Conservation (phyloP, 1,140 invertebrate species). For the Cotesia glomerata region DNA sequence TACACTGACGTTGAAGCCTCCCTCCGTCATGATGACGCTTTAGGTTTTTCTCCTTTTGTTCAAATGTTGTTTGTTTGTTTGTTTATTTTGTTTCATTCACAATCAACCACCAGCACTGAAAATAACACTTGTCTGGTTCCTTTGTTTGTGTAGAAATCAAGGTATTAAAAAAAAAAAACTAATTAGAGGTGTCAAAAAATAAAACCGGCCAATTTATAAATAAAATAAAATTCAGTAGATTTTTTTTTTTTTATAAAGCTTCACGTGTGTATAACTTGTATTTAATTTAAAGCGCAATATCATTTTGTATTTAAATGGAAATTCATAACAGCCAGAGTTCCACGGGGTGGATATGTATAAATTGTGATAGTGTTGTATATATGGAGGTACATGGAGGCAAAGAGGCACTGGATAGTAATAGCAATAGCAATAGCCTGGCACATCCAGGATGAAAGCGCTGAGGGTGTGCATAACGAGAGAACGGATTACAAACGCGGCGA, state of each 20-base stretch:
- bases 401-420: not conserved
- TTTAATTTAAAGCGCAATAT: constrained; percentile 39
- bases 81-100: not conserved
- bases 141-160: constrained; percentile 14
- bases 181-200: not conserved
- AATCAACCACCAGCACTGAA: not conserved
- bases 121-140: not conserved
- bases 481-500: not conserved
- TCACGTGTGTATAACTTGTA: constrained; percentile 37
- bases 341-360: not conserved
- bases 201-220: not conserved
- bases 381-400: constrained; percentile 31
- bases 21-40: constrained; percentile 45
- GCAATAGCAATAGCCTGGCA: no score
- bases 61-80: no score
- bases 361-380: not conserved
- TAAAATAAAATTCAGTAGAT: no score
- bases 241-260: not conserved
- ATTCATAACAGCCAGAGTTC: constrained; percentile 7
- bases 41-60: not conserved
- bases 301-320: constrained; percentile 43
- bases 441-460: no score
- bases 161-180: not conserved
- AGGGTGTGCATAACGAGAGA: constrained; percentile 11
- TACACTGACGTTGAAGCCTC: constrained; percentile 48